A percentile compares a stretch with the other conserved stretches of the same genome.
phyloP scores from a whole-genome alignment of 2,888 invertebrate species.

The Eristalinus sepulchralis region DNA sequence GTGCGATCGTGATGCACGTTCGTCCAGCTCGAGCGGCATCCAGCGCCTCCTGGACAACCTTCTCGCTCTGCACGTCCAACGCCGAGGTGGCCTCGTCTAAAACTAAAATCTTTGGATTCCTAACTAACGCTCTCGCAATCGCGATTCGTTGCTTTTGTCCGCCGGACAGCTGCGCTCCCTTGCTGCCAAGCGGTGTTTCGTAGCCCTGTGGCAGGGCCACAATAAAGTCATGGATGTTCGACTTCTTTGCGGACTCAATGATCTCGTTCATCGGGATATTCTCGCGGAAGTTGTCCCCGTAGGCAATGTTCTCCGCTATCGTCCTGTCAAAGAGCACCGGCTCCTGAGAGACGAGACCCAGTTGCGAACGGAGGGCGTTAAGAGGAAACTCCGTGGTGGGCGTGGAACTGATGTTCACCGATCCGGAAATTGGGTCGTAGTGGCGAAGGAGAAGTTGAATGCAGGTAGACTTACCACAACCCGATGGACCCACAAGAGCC shows the following conservation, averaged over 20 bases:
- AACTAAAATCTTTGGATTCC: conserved; percentile 87
- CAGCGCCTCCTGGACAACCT: conserved; percentile 91
- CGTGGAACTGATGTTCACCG: conserved; percentile 83
- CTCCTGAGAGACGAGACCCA: conserved; percentile 93
- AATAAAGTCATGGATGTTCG: conserved; percentile 91
- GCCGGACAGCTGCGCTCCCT: conserved; percentile 90
- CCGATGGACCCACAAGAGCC: conserved; percentile 89
- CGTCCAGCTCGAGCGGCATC: conserved; percentile 90
- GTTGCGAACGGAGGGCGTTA: conserved; percentile 85
- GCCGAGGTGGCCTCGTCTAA: conserved; percentile 92
- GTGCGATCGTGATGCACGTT: conserved; percentile 93
- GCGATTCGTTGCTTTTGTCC: conserved; percentile 95
- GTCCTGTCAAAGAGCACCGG: conserved; percentile 92
- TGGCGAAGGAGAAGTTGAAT: conserved; percentile 90
- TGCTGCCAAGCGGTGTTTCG: conserved; percentile 88
- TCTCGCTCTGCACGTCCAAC: conserved; percentile 89
- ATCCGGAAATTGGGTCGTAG: conserved; percentile 88
- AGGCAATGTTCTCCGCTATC: conserved; percentile 92
- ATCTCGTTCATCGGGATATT: conserved; percentile 87
- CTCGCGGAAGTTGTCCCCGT: conserved; percentile 88
- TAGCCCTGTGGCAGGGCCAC: conserved; percentile 87
- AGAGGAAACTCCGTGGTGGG: conserved; percentile 84
- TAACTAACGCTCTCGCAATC: conserved; percentile 90
- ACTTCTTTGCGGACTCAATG: conserved; percentile 87
- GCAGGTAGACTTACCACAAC: conserved; percentile 92